Evolutionary conservation across 2,888 invertebrate species (phyloP).

Genomic region (Empis stercorea): DNA sequence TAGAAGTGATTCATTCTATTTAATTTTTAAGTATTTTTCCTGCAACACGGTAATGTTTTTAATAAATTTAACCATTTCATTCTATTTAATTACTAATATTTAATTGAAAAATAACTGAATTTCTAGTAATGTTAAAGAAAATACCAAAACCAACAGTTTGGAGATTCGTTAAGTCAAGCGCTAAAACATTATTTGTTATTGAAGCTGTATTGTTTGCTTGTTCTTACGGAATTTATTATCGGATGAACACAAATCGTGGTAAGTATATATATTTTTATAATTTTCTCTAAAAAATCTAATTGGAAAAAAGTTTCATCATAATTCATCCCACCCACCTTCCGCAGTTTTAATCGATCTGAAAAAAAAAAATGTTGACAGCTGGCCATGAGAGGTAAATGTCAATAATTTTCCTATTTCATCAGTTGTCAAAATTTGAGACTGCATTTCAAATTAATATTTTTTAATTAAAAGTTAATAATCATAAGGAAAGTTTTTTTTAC

Average conservation of each 20-base stretch:
- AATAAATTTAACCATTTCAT: no score
- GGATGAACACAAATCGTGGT: slow-evolving; percentile 60
- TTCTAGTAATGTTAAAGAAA: slow-evolving; percentile 53
- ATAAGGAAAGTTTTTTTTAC: no score
- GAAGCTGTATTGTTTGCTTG: slow-evolving; percentile 48
- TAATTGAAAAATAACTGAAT: no score
- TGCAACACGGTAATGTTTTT: no score
- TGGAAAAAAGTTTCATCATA: background rate
- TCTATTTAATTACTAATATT: no score
- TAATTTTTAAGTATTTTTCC: no score
- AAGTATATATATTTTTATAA: slow-evolving; percentile 17
- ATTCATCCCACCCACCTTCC: background rate
- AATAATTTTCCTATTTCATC: background rate
- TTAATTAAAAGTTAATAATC: no score
- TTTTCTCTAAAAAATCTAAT: background rate
- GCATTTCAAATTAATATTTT: no score
- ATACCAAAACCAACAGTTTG: slow-evolving; percentile 43
- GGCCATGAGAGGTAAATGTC: background rate
- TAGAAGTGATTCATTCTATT: no score
- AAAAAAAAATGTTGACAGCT: slow-evolving; percentile 1
- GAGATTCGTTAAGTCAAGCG: slow-evolving; percentile 41
- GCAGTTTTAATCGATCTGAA: background rate
- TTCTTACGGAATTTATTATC: slow-evolving; percentile 51
- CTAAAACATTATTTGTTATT: slow-evolving; percentile 42
- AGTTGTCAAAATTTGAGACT: no score